A percentile compares a stretch with the other conserved stretches of the same genome.
Conservation (phyloP, 2,113 vertebrate species). For the Salvator merianae region DNA sequence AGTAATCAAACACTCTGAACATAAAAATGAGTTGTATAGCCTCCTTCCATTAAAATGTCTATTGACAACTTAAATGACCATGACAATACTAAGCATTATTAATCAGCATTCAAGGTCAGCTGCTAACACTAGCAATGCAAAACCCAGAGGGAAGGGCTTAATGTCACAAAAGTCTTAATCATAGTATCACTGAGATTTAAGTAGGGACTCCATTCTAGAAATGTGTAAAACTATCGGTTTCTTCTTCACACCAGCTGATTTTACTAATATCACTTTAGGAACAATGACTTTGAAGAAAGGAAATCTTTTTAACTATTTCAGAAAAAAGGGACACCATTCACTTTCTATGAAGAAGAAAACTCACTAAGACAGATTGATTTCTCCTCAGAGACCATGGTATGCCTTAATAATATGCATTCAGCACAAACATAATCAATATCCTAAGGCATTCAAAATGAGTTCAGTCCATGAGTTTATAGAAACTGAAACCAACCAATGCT, state of each 20-base stretch:
- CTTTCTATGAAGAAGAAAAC: too few relatives aligned
- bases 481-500: neutral
- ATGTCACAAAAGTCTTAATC: neutral
- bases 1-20: neutral
- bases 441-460: neutral
- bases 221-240: neutral
- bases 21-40: neutral
- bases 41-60: neutral
- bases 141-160: neutral
- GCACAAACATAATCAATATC: conserved; percentile 14
- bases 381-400: neutral
- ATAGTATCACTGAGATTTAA: neutral
- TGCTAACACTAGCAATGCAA: neutral
- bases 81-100: neutral
- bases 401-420: neutral
- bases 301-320: neutral
- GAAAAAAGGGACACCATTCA: neutral
- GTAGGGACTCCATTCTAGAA: neutral
- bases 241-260: neutral
- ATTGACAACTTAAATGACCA: neutral
- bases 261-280: neutral
- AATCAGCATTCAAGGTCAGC: neutral
- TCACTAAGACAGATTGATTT: neutral
- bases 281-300: neutral
- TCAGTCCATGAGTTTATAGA: neutral